Percentiles rank a stretch among this genome's conserved stretches.
phyloP scores from a whole-genome alignment of 2,113 vertebrate species.

The Camarhynchus parvulus region DNA sequence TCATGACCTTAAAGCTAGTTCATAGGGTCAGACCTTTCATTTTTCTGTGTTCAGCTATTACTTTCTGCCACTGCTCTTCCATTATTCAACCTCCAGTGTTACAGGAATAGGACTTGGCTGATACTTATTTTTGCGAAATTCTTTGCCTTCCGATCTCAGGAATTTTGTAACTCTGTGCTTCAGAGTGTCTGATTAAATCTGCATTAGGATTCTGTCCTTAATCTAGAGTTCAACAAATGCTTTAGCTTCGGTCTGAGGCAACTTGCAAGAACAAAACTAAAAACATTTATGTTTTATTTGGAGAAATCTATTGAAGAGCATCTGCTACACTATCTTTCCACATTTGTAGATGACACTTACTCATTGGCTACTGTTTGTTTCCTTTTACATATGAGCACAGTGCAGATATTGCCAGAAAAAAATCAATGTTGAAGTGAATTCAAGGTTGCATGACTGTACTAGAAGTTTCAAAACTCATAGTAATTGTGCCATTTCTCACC shows the following conservation, averaged over 20 bases:
- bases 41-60: conserved; percentile 43
- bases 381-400: background rate
- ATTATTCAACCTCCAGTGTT: conserved; percentile 49
- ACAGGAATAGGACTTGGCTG: conserved; percentile 54
- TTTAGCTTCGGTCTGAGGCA: background rate
- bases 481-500: background rate
- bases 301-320: background rate
- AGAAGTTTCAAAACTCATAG: background rate
- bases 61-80: conserved; percentile 47
- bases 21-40: conserved; percentile 48
- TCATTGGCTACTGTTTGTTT: background rate
- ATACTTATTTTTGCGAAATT: conserved; percentile 53
- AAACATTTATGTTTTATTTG: background rate
- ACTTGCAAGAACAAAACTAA: background rate
- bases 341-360: background rate
- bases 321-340: background rate
- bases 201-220: conserved; percentile 33
- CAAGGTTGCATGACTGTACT: background rate
- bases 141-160: conserved; percentile 49
- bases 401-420: background rate
- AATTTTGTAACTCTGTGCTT: conserved; percentile 55
- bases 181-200: conserved; percentile 36
- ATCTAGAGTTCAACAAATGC: background rate
- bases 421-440: background rate
- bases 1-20: conserved; percentile 56